A percentile compares a stretch with the other conserved stretches of the same genome.
Conservation (phyloP, 2,113 vertebrate species). For the Burhinus oedicnemus region DNA sequence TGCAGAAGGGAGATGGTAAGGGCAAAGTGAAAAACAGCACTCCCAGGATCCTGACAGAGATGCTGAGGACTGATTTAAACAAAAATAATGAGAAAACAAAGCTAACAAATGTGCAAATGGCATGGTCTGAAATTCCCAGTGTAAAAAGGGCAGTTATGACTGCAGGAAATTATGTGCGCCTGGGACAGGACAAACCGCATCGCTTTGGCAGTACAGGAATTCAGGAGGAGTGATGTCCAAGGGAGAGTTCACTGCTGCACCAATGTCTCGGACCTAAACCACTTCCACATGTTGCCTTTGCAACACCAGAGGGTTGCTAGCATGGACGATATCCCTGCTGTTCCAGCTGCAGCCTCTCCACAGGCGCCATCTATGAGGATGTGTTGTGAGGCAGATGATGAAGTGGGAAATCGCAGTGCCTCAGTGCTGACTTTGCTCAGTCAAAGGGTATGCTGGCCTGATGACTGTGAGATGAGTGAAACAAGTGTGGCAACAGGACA, state of each 20-base stretch:
- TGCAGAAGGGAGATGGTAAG: not conserved
- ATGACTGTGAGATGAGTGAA: slow-evolving; percentile 1
- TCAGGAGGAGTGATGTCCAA: not conserved
- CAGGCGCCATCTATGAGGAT: not conserved
- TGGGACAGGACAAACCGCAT: not conserved
- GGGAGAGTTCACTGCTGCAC: not conserved
- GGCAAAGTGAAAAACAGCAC: not conserved
- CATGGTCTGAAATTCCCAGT: not conserved
- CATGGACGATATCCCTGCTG: not conserved
- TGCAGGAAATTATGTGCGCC: not conserved
- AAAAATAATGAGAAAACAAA: not conserved
- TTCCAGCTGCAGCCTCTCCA: not conserved
- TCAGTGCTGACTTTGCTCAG: not conserved
- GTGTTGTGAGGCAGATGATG: not conserved
- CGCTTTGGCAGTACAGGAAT: accelerated
- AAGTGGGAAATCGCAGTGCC: not conserved
- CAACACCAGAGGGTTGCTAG: not conserved
- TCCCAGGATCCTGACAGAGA: not conserved
- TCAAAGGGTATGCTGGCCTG: not conserved
- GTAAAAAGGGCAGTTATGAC: not conserved
- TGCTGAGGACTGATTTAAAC: not conserved
- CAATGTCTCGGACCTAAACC: not conserved
- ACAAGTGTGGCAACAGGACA: not conserved
- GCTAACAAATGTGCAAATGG: not conserved
- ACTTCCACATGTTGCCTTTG: not conserved